These are phyloP conservation scores for Elaphurus davidianus DNA, from an alignment of 2,113 vertebrate species.

Conservation along the genomic window DNA sequence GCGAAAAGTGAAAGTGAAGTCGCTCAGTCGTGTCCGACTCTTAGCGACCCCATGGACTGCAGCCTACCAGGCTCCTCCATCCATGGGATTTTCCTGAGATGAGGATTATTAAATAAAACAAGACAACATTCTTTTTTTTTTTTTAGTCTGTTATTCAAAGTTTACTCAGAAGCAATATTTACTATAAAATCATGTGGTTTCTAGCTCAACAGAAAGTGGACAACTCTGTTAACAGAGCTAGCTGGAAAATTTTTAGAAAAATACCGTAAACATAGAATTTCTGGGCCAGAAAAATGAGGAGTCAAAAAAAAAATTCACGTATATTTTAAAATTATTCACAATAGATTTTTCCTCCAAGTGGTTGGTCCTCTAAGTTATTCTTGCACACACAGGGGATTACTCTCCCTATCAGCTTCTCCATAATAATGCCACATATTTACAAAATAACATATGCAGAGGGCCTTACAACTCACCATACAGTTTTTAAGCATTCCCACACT, in stretches of 20 bases:
- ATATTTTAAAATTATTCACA: background rate
- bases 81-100: background rate
- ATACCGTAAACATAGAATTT: background rate
- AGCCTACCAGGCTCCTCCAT: too few relatives aligned
- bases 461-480: background rate
- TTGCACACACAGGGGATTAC: background rate
- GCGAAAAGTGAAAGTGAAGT: too few relatives aligned
- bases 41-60: too few relatives aligned
- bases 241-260: background rate
- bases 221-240: background rate
- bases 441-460: background rate
- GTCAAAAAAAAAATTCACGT: background rate
- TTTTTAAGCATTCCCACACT: background rate
- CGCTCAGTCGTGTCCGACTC: too few relatives aligned
- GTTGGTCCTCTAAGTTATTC: background rate
- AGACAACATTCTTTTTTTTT: background rate
- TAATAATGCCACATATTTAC: background rate
- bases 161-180: background rate
- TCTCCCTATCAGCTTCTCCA: background rate
- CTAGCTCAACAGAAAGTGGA: background rate
- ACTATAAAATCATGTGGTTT: background rate
- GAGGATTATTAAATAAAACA: background rate
- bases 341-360: background rate
- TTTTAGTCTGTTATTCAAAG: background rate
- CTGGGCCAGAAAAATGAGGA: slow-evolving; percentile 10